A percentile compares a stretch with the other conserved stretches of the same genome.
Evolutionary conservation across 2,888 invertebrate species (phyloP).

Genomic region (Galerucella nymphaeae): DNA sequence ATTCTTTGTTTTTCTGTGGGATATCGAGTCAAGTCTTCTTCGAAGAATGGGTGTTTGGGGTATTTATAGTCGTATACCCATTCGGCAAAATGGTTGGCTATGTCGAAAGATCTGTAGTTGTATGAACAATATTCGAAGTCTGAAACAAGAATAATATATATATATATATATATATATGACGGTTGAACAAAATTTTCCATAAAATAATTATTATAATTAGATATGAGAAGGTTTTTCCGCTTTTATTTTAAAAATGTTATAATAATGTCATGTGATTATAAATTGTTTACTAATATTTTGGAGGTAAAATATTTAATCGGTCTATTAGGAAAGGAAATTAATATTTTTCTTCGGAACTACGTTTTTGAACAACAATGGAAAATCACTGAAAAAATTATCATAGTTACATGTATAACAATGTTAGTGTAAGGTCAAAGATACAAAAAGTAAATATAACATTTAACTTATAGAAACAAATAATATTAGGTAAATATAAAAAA

Average conservation of each 20-base stretch:
- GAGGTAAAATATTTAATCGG: background rate
- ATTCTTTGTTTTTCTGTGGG: conserved; percentile 83
- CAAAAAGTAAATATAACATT: too few relatives aligned
- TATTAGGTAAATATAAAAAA: too few relatives aligned
- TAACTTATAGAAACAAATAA: too few relatives aligned
- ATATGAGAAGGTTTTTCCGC: too few relatives aligned
- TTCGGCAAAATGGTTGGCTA: conserved; percentile 95
- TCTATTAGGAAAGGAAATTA: background rate
- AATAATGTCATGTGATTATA: too few relatives aligned
- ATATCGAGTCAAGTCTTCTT: conserved; percentile 73
- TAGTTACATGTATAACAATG: background rate
- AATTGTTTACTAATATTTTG: too few relatives aligned
- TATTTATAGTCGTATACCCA: conserved; percentile 91
- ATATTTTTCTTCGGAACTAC: background rate
- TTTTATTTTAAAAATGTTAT: too few relatives aligned
- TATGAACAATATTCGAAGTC: conserved; percentile 97
- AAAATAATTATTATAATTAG: too few relatives aligned
- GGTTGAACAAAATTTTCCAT: background rate
- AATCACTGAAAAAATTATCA: background rate
- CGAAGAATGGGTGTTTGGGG: conserved; percentile 81
- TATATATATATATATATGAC: too few relatives aligned
- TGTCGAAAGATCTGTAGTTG: conserved; percentile 92
- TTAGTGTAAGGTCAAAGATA: too few relatives aligned
- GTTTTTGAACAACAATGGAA: background rate
- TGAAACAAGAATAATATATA: conserved; percentile 43